Base-by-base conservation (phyloP, 2,888 invertebrate species). In the Plebejus anna region DNA sequence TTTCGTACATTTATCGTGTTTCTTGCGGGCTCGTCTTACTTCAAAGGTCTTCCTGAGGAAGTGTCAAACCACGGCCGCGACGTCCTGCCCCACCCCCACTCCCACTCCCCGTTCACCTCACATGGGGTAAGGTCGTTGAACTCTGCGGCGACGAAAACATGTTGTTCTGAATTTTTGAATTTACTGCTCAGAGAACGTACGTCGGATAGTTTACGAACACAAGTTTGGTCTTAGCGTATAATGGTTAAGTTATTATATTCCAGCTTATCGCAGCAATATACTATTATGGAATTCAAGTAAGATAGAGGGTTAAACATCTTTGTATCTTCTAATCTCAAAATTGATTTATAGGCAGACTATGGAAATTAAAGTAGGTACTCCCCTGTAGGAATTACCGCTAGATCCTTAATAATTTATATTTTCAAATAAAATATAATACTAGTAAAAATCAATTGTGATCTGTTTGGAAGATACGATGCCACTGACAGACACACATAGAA, bases 1-100 rank as follows among this genome's bases (percentile, higher is more conserved):
- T 73, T 73, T 51, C n/a, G 59, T 70, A 71, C 70, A 51, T 71
- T n/a, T 77, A 61, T 36, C 75, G 55, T 78, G 77, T 77, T 76
- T 73, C 66, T 77, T 75, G 77, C 80, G 81, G 80, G 80, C 80
- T 78, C 83, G 84, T 87, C 86, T 90, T 87, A 88, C 89, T 87
- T 90, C 89, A 90, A 92, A 92, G 90, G 90, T 90, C 91, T 92
- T 93, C 92, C 92, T 90, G 90, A 92, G 93, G 93, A 93, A 91
- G 92, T 91, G 91, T 91, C 90, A 90, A 91, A 92, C 92, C 91
- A 87, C 91, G 90, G 88, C 88, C 89, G 84, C 87, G 88, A 87
- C 88, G 90, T 92, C 90, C 92, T 82, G 82, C 82, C 81, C 83
- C 83, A 80, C 82, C 81, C 83, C 84, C 82, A 82, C 92, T 38